A percentile compares a stretch with the other conserved stretches of the same genome.
These are phyloP conservation scores for Eulemur coronatus DNA, from an alignment of 2,797 vertebrate species.

Conservation along the genomic window DNA sequence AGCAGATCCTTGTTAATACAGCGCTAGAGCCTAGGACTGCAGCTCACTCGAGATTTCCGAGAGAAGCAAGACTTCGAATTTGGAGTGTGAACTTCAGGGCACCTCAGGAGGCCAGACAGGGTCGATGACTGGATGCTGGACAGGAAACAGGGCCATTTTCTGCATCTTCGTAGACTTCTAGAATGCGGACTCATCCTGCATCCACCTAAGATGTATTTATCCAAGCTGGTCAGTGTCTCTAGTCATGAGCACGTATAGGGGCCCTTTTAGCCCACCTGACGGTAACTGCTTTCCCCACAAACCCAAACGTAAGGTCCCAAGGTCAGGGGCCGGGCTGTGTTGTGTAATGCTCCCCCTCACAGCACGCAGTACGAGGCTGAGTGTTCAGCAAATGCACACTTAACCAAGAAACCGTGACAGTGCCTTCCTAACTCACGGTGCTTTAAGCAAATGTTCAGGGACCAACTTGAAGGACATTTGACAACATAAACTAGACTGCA, in stretches of 20 bases:
- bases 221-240: not conserved
- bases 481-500: not conserved
- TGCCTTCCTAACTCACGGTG: not conserved
- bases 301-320: not conserved
- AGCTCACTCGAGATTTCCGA: not conserved
- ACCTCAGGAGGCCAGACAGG: not conserved
- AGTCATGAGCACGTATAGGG: not conserved
- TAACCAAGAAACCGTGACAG: not conserved
- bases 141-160: not conserved
- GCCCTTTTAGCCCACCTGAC: not conserved
- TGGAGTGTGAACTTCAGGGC: not conserved
- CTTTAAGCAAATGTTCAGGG: not conserved
- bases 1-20: not conserved
- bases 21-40: not conserved
- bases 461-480: not conserved
- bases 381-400: not conserved
- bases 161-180: not conserved
- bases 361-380: not conserved
- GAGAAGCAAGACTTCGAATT: not conserved
- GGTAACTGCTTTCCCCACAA: not conserved
- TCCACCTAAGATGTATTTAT: not conserved
- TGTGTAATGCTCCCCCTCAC: not conserved
- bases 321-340: not conserved
- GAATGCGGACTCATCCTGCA: not conserved
- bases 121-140: not conserved